Conservation (phyloP, 92 coral and sea anemone species). For the Phenganax marumi region DNA sequence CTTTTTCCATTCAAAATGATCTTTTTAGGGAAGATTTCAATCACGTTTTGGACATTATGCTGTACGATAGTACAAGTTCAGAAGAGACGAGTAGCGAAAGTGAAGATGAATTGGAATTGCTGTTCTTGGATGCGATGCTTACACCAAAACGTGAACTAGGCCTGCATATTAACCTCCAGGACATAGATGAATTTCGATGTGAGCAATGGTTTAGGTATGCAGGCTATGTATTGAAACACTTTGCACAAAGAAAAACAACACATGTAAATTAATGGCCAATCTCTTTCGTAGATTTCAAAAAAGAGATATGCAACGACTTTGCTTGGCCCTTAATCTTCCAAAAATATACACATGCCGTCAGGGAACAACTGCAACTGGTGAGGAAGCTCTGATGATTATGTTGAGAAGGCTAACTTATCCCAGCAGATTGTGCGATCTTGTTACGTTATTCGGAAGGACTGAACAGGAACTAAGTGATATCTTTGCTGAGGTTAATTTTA, state of each 20-base stretch:
- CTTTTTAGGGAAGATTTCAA: background rate
- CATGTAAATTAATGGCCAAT: too few species aligned
- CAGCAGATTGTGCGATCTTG: background rate
- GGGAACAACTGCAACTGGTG: background rate
- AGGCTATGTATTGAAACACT: too few species aligned
- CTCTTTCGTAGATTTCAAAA: too few species aligned
- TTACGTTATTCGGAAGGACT: constrained; percentile 1
- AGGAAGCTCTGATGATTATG: background rate
- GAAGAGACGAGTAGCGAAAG: constrained; percentile 2
- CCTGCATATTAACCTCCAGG: too few species aligned
- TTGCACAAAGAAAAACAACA: too few species aligned
- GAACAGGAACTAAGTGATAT: too few species aligned
- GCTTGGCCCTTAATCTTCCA: too few species aligned
- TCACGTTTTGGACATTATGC: background rate
- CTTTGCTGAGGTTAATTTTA: too few species aligned
- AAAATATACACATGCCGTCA: too few species aligned
- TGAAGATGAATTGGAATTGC: background rate
- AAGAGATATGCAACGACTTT: too few species aligned
- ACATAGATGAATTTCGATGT: too few species aligned
- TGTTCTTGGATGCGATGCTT: background rate
- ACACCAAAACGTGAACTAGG: background rate
- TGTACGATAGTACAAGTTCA: background rate
- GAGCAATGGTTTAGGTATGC: too few species aligned
- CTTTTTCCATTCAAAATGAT: background rate
- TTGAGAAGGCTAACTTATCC: background rate